Evolutionary conservation across 2,113 vertebrate species (phyloP), one percentile per base, ranked within the genome.

Genomic region (Elaphurus davidianus): DNA sequence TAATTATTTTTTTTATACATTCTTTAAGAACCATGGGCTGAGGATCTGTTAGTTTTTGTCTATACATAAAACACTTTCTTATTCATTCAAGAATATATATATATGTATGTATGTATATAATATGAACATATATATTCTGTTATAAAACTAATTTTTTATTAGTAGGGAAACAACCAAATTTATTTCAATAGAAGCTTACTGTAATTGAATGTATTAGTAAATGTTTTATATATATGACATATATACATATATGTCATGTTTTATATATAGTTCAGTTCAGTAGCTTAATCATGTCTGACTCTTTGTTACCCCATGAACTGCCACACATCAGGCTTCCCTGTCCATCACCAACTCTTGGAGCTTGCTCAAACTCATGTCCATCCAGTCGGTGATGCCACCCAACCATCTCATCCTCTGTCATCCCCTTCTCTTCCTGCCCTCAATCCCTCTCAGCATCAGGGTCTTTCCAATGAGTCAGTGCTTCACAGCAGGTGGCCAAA

Each of bases 1-100:
- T 67, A 91, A 90, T 79, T 95, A 30, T 84, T 95, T 71, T 90
- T 90, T 96, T 98, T 97, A 87, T 12, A 92, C 45, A 87, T 11
- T 90, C 52, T 57, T 90, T 95, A 91, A 94, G 47, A 96, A 86
- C 36, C 6, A 85, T 84, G 64, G 7, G 5, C 84, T 96, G 25
- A 81, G 9, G 33, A 91, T 57, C 17, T 90, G 14, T 40, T 59
- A 96, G 36, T 92, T 97, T 95, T 93, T 94, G 30, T 78, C 45
- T 83, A 14, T 59, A 52, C 36, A 36, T 33, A 95, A 88, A 78
- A 64, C 87, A 67, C 36, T 57, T 93, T 96, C 30, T 45, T 91
- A 76, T 88, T 96, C 59, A 87, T 54, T 91, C 17, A 81, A 96
- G 36, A 83, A 92, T 87, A 23, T 54, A 59, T 13, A 86, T 11